Base-by-base conservation (phyloP, 2,888 invertebrate species). In the Chalcosyrphus nemorum region DNA sequence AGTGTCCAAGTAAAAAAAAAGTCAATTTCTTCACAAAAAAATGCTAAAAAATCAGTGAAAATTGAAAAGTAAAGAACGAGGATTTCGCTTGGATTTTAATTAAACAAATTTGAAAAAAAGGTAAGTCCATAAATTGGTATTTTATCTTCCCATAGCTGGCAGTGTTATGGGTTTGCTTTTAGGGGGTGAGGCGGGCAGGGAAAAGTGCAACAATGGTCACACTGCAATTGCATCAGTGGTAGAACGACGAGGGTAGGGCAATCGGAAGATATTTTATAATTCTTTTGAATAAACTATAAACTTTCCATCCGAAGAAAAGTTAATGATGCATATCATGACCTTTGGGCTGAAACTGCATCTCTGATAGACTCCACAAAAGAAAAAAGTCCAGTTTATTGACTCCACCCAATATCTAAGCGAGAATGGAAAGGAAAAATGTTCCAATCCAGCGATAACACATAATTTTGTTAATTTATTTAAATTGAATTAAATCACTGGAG, bases 401-500 rank as follows among this genome's bases (percentile, higher is more conserved):
- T 81, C 81, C 81, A 81, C 75, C 81, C 81, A 75, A 38, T 47
- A n/a, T n/a, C n/a, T n/a, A 41, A 21, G 43, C 19, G 11, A 38
- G 24, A 47, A 80, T 19, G 32, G 27, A 32, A 27, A 13, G n/a
- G 29, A 41, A 70, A 45, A 45, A 6, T 54, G 68, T 72, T 78
- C 43, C 56, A 45, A 41, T 24, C 6, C 19, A 63, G 52, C 24
- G 59, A 66, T 71, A 65, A 24, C 56, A 65, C 56, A 65, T 71
- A 72, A 66, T 72, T 72, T 78, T 61, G 52, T 82, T 78, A 82
- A 82, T 82, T 82, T 74, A 78, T 59, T 82, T 82, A 72, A 82
- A 82, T 82, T 82, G 78, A 82, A 77, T 82, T 82, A 82, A 78
- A 82, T 82, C 82, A 78, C 77, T 61, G n/a, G n/a, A n/a, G 72